phyloP scores from a whole-genome alignment of 37 sponge, comb jelly and placozoan genomes.

The Chondrilla cf. caribensis region DNA sequence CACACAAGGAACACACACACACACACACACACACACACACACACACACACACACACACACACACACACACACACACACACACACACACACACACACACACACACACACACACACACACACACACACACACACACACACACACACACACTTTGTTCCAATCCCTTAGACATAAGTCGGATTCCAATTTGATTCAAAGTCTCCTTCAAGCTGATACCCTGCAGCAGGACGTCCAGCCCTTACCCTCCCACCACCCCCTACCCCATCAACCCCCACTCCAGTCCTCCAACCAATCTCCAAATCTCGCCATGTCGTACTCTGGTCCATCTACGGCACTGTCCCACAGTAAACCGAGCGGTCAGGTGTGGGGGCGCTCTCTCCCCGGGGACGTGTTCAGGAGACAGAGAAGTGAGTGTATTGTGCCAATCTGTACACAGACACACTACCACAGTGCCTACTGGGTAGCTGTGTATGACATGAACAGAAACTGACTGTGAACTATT shows the following conservation, averaged over 20 bases:
- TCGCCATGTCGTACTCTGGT: neutral
- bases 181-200: constrained; percentile 76
- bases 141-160: neutral
- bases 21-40: neutral
- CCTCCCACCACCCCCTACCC: constrained; percentile 21
- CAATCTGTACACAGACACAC: neutral
- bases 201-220: constrained; percentile 26
- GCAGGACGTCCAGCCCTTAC: neutral
- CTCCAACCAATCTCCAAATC: neutral
- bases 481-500: too few species aligned
- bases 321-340: neutral
- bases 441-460: too few species aligned
- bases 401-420: neutral
- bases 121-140: neutral
- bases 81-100: neutral
- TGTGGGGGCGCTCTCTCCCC: too few species aligned
- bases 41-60: neutral
- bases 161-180: constrained; percentile 78
- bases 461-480: too few species aligned
- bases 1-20: too few species aligned
- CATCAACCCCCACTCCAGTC: constrained; percentile 21
- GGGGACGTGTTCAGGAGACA: too few species aligned
- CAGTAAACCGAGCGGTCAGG: neutral
- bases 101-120: neutral
- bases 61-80: neutral